Base-by-base conservation (phyloP, 2,797 vertebrate genomes). In the Periophthalmus magnuspinnatus region DNA sequence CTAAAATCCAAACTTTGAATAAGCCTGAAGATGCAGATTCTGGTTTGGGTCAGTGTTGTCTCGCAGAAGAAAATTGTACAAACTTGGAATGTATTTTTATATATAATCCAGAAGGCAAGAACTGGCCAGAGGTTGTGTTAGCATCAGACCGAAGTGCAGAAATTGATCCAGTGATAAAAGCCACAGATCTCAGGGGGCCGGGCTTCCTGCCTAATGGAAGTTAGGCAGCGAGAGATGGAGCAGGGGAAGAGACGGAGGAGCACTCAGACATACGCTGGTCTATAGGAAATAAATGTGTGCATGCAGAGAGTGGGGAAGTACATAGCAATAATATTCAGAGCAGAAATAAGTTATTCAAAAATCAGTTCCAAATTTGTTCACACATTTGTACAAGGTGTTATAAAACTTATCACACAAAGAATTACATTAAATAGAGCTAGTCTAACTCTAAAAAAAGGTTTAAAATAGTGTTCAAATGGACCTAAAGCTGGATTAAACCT, bases 131-230 rank as follows among this genome's bases (percentile, higher is more conserved):
- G 50, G 63, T 65, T 64, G 62, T 48, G 62, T 60, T 79, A 66
- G 78, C 81, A 70, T 85, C 79, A 82, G 60, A 80, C 72, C 67
- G 65, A 55, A 65, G 71, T 73, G 68, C 80, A 84, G 84, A 80
- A 90, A 93, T 91, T 89, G 91, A 92, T 93, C 88, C 80, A 81
- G 71, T 67, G 82, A 88, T 93, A 90, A 93, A 91, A 90, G 89
- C 88, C 75, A 78, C 2, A 69, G 67, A 81, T 86, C 89, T 85
- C 71, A 13, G 88, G 86, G 89, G 90, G 77, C 55, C 65, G 58
- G 2, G 74, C 88, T 90, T 92, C 90, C 88, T 91, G 86, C 81
- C 78, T 93, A 91, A 91, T 91, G 89, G 90, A 86, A 84, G 86
- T 81, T 83, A 83, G 89, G 79, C 77, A 83, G 73, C 79, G 10